phyloP scores from a whole-genome alignment of 2,888 invertebrate genomes.

The Pristionchus arcanus region DNA sequence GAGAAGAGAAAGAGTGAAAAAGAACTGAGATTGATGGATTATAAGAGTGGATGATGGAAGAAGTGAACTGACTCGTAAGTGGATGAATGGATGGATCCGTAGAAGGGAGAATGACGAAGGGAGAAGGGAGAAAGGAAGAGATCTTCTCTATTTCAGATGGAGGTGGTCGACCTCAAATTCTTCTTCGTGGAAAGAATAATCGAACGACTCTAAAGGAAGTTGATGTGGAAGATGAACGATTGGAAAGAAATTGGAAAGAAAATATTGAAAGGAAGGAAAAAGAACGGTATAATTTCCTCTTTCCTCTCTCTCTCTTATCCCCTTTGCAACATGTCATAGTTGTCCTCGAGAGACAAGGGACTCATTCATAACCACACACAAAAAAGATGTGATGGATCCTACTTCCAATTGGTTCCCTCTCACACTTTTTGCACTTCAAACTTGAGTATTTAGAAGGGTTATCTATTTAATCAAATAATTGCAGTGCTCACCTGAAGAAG shows the following conservation, averaged over 20 bases:
- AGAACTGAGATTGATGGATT: constrained; percentile 12
- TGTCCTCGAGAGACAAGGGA: not conserved
- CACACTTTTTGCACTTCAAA: not conserved
- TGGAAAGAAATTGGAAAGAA: constrained; percentile 64
- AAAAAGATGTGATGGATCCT: not conserved
- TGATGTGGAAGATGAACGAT: constrained; percentile 62
- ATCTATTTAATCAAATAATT: not conserved
- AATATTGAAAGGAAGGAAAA: constrained; percentile 62
- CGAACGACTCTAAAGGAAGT: constrained; percentile 63
- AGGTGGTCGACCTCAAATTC: constrained; percentile 5
- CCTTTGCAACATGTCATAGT: not conserved
- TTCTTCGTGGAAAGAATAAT: constrained; percentile 46
- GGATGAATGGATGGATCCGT: not conserved
- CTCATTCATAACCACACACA: constrained; percentile 8
- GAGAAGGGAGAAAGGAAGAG: not conserved
- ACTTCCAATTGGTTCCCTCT: not conserved
- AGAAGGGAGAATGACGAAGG: not conserved
- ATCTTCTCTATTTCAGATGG: not conserved
- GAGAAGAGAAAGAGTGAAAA: not conserved
- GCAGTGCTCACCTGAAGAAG: constrained; percentile 64
- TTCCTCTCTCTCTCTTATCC: not conserved
- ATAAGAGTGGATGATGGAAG: not conserved
- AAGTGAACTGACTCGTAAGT: constrained; percentile 37
- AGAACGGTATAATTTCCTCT: constrained; percentile 56
- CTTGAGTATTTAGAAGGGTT: not conserved